Base-by-base conservation (phyloP, 2,797 vertebrate species). In the Halcyon chelicuti region DNA sequence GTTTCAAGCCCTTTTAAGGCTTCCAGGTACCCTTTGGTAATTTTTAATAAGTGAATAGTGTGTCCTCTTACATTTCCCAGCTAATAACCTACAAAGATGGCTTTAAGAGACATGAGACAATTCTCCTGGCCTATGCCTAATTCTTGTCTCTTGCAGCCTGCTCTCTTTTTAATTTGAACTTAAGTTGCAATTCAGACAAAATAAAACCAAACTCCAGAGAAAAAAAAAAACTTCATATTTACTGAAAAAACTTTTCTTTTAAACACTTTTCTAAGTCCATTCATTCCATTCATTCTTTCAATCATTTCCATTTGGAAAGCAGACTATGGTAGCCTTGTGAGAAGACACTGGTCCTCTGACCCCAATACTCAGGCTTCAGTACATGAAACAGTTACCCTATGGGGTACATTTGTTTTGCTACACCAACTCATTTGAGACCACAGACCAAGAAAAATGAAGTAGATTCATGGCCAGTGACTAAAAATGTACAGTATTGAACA, bases 301-400 rank as follows among this genome's bases (percentile, higher is more conserved):
- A 76, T 26, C 20, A 52, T 60, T 90, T 81, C n/a, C 60, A 8
- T 33, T 22, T 61, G 13, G 4, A 85, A 71, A 65, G 20, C 22
- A 49, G 22, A 10, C 2, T 81, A 9, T 21, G 2, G 15, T 40
- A 57, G 3, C 7, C 25, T 49, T 58, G 3, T 40, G 54, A 61
- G 74, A 54, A 72, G 23, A 58, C 74, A 73, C 7, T 7, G 2
- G 7, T 63, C 14, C n/a, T 86, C 33, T 51, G 16, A 57, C 44
- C 11, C 7, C 42, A 83, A 22, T 58, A 8, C 3, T 12, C 14
- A 19, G 19, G 8, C 4, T 47, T 83, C n/a, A 10, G 2, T 29
- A 67, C 6, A 37, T 35, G 20, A 13, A 8, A 47, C 0, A 0
- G 1, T 46, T 70, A 28, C 5, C 8, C 18, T 7, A 19, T 37